Conservation (phyloP, 2,113 vertebrate genomes). For the Xenotilapia longispinis region DNA sequence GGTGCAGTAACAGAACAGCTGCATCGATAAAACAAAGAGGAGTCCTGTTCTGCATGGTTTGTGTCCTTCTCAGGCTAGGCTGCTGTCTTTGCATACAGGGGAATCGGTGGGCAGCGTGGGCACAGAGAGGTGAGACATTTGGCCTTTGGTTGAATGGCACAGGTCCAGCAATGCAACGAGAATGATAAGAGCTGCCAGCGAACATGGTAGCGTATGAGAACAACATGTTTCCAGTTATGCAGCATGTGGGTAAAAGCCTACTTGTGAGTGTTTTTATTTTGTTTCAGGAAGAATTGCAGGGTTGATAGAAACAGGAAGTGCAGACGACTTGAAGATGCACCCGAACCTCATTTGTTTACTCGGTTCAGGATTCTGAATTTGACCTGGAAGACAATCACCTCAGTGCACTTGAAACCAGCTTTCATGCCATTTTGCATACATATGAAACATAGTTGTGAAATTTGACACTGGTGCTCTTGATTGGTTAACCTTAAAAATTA, state of each 20-base stretch:
- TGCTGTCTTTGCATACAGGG: neutral
- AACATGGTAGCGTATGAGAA: neutral
- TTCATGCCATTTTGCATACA: neutral
- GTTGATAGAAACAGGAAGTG: neutral
- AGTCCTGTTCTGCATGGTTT: neutral
- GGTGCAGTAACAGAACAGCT: neutral
- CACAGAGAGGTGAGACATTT: neutral
- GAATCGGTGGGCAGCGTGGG: neutral
- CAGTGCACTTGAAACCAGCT: neutral
- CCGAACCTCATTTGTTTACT: neutral
- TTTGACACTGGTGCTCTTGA: neutral
- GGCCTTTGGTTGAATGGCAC: neutral
- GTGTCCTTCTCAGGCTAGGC: neutral
- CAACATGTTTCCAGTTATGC: neutral
- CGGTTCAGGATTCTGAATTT: neutral
- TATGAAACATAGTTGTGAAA: neutral
- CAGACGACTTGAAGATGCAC: neutral
- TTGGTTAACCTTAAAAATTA: fast-evolving
- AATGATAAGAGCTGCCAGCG: neutral
- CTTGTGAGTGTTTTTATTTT: neutral
- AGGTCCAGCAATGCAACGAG: neutral
- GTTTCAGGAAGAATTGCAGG: neutral
- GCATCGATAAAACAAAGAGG: neutral
- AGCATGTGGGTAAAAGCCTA: neutral
- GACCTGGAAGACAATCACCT: neutral